phyloP scores from a whole-genome alignment of 2,888 invertebrate species.

The Aphidoletes aphidimyza region DNA sequence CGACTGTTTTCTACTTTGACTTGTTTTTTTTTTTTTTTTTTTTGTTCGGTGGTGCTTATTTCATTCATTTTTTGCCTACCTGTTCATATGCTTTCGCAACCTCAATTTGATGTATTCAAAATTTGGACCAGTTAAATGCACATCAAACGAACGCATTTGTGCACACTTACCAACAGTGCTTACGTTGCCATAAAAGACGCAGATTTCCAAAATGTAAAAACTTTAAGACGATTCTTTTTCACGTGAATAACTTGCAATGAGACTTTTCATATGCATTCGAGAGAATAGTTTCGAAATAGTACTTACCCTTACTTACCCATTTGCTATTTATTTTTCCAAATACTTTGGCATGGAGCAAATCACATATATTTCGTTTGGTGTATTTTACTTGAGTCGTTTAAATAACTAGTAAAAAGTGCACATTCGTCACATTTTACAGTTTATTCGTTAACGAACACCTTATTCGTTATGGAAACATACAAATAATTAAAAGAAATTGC shows the following conservation, averaged over 20 bases:
- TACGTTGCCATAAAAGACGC: constrained; percentile 9
- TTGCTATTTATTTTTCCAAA: neutral
- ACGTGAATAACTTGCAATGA: neutral
- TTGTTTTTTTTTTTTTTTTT: neutral
- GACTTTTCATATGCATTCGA: neutral
- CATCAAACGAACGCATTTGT: constrained; percentile 47
- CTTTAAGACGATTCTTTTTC: neutral
- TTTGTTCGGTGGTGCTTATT: neutral
- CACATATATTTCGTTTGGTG: neutral
- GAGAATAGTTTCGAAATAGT: constrained; percentile 17
- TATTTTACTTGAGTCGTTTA: neutral
- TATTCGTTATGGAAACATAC: neutral
- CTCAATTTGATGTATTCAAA: constrained; percentile 48
- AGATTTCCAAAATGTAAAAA: constrained; percentile 25
- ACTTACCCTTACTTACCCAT: neutral
- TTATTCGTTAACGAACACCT: neutral
- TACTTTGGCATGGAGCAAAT: neutral
- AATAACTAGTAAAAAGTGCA: neutral
- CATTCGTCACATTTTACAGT: constrained; percentile 1
- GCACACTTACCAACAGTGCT: constrained; percentile 32
- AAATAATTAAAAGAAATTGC: constrained; percentile 33
- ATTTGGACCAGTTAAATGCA: constrained; percentile 31
- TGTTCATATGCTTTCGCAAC: neutral
- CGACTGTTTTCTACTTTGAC: too few relatives aligned
- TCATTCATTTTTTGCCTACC: neutral